Evolutionary conservation across 2,113 vertebrate genomes (phyloP), one percentile per base, ranked within the genome.

Genomic region (Poicephalus meyeri): DNA sequence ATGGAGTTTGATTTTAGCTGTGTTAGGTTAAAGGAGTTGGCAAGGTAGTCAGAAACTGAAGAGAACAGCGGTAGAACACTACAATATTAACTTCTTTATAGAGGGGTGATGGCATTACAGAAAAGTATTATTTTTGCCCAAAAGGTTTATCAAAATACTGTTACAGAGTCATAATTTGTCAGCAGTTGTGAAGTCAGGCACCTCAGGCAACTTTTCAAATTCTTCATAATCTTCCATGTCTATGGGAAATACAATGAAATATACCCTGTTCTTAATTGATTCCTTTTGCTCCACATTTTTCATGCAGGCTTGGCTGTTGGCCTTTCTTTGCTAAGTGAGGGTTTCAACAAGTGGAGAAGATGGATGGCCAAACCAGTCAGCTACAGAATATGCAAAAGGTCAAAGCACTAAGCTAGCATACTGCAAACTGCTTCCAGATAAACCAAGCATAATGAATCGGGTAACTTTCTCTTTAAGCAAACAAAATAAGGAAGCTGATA

Each of bases 281-380:
- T 95, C 91, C 92, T 96, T 96, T 96, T 92, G 86, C 18, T 2
- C n/a, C 77, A 79, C 73, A 84, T 95, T 94, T 96, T 96, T 96
- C 86, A 94, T 9, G 10, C 52, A 81, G 61, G 35, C 68, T 96
- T 96, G 90, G 95, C 88, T 94, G 77, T 84, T 96, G 88, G 92
- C 95, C 93, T 95, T 95, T 88, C 69, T 94, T 88, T 93, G 41
- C 93, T 92, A 96, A 97, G 92, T 91, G 63, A 65, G 49, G 13
- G 80, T 95, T 97, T 96, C 93, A 97, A 91, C 93, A 92, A 92
- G 88, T 91, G 77, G 78, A 89, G 84, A 88, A 96, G 96, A 94
- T 72, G 49, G 88, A 96, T 96, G 77, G 80, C 73, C 73, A 89
- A 80, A 79, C 86, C 91, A 87, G 84, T 88, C 90, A 91, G 21